These are phyloP conservation scores for Sciurus carolinensis DNA, from an alignment of 2,797 vertebrate genomes.

Conservation along the genomic window DNA sequence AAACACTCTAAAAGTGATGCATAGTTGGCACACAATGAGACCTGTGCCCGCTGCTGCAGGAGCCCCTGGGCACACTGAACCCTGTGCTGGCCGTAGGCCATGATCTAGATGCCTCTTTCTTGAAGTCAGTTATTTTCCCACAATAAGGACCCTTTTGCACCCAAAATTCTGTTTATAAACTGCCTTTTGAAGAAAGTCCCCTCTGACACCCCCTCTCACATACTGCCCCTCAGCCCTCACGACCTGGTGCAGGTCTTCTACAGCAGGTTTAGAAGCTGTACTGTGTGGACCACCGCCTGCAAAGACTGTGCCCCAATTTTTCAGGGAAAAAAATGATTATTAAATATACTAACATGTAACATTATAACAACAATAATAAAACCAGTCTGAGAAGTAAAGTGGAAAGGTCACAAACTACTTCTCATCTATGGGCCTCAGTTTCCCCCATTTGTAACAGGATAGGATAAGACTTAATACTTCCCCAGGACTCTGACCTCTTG, in stretches of 20 bases:
- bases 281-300: background rate
- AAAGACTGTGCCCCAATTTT: background rate
- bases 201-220: background rate
- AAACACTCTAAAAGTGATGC: background rate
- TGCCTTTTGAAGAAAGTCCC: background rate
- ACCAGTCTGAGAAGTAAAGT: background rate
- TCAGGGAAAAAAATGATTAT: background rate
- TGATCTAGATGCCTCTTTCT: background rate
- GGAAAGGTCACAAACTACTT: background rate
- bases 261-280: background rate
- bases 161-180: background rate
- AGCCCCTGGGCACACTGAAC: background rate
- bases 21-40: fast-evolving
- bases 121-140: background rate
- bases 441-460: background rate
- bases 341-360: too few relatives aligned
- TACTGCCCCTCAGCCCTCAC: background rate
- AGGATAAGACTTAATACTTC: background rate
- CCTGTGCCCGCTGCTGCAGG: background rate
- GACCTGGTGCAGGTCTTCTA: background rate
- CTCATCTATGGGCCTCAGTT: background rate
- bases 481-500: background rate
- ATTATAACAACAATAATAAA: background rate
- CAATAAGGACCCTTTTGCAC: background rate
- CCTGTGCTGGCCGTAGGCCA: fast-evolving